Percentiles rank a stretch among this genome's conserved stretches.
phyloP scores from a whole-genome alignment of 2,113 vertebrate genomes.

The Semnornis frantzii region DNA sequence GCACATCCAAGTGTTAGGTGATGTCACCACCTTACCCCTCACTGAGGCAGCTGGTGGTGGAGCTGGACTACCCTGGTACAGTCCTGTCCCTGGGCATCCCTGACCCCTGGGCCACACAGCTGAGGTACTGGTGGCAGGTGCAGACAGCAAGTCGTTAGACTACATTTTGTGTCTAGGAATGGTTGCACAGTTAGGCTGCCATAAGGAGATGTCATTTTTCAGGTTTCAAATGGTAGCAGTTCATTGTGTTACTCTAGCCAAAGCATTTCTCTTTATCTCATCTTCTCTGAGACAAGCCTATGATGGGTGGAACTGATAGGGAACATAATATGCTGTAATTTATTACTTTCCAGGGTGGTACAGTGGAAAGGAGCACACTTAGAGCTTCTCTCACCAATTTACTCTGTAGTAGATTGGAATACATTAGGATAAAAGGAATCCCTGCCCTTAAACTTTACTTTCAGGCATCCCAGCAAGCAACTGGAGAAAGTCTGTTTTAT shows the following conservation, averaged over 20 bases:
- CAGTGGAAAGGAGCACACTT: neutral
- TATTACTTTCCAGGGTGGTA: constrained; percentile 23
- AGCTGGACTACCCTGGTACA: neutral
- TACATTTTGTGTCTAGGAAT: neutral
- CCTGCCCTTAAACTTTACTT: constrained; percentile 37
- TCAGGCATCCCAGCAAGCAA: constrained; percentile 3
- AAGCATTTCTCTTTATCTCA: constrained; percentile 19
- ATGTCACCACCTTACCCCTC: rapidly evolving
- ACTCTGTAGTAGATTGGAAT: constrained; percentile 18
- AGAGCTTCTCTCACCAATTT: constrained; percentile 19
- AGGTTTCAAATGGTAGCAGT: constrained; percentile 14
- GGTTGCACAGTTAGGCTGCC: neutral
- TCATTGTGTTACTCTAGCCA: constrained; percentile 25
- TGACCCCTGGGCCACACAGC: neutral
- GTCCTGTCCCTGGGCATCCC: neutral
- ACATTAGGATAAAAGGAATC: constrained; percentile 37
- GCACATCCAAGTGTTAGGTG: too few relatives aligned
- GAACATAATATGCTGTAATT: constrained; percentile 45
- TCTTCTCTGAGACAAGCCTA: neutral
- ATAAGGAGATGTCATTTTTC: constrained; percentile 8
- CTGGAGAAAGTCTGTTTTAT: neutral
- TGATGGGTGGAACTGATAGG: constrained; percentile 18
- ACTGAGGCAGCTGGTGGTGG: neutral
- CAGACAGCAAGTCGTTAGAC: neutral
- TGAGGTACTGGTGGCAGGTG: rapidly evolving